phyloP scores from a whole-genome alignment of 2,888 invertebrate species.

The Nasonia oneida region DNA sequence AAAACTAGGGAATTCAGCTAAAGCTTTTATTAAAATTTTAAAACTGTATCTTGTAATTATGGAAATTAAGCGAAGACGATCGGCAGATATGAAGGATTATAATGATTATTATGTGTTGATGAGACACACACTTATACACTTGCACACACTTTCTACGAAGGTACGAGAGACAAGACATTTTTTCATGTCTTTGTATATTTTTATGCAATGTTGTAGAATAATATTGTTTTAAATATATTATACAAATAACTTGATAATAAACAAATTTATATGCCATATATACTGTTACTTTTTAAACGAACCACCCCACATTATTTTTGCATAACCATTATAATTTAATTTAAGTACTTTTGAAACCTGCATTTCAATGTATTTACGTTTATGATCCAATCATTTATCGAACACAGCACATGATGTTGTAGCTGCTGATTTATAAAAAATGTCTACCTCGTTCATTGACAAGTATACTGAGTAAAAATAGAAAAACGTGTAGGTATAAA shows the following conservation, averaged over 20 bases:
- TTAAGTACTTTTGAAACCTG: no score
- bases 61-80: slow-evolving; percentile 64
- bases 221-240: slow-evolving; percentile 80
- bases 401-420: no score
- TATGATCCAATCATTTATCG: no score
- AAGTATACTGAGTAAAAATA: neutral
- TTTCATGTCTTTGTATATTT: slow-evolving; percentile 80
- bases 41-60: slow-evolving; percentile 34
- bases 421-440: neutral
- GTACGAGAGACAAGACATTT: slow-evolving; percentile 79
- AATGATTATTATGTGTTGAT: slow-evolving; percentile 41
- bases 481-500: slow-evolving; percentile 42
- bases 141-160: slow-evolving; percentile 77
- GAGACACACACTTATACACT: slow-evolving; percentile 67
- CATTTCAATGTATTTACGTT: no score
- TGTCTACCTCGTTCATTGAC: neutral
- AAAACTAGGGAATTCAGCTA: slow-evolving; percentile 36
- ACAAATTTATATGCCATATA: slow-evolving; percentile 78
- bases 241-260: slow-evolving; percentile 78
- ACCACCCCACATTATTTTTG: neutral
- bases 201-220: slow-evolving; percentile 80
- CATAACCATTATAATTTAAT: no score
- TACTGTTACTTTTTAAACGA: neutral
- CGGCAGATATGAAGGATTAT: slow-evolving; percentile 57
- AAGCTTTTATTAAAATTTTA: slow-evolving; percentile 34